Percentiles rank a stretch among this genome's conserved stretches.
phyloP scores from a whole-genome alignment of 2,888 invertebrate genomes.

The Torymus texanus region DNA sequence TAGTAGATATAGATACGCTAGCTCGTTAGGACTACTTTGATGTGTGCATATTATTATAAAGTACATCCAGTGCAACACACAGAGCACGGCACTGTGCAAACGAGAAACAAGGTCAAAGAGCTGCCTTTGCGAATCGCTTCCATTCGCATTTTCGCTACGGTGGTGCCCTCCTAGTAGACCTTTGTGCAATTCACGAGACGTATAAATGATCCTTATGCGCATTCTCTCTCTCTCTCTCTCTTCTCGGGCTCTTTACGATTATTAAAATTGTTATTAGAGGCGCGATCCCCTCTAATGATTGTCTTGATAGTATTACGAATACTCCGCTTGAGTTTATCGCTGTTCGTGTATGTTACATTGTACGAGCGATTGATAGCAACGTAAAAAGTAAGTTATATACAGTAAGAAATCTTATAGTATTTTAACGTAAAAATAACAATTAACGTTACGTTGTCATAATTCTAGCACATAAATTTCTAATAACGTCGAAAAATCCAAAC shows the following conservation, averaged over 20 bases:
- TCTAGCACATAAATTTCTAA: too few relatives aligned
- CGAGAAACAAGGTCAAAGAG: slow-evolving; percentile 28
- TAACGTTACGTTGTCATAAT: too few relatives aligned
- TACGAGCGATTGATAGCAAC: too few relatives aligned
- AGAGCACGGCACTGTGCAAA: neutral
- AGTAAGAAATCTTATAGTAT: neutral
- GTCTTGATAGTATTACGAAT: neutral
- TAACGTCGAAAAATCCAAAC: too few relatives aligned
- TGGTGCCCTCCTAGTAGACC: neutral
- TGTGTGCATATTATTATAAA: slow-evolving; percentile 15
- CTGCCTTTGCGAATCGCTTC: slow-evolving; percentile 21
- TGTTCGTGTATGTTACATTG: too few relatives aligned
- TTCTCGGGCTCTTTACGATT: neutral
- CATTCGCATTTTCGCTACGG: slow-evolving; percentile 17
- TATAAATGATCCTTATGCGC: slow-evolving; percentile 3
- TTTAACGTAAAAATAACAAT: too few relatives aligned
- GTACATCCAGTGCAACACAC: neutral
- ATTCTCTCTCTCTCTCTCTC: neutral
- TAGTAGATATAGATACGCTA: neutral
- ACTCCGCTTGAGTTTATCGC: neutral
- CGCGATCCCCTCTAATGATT: neutral
- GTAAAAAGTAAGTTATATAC: too few relatives aligned
- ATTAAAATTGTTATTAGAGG: slow-evolving; percentile 22
- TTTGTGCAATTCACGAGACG: slow-evolving; percentile 22
- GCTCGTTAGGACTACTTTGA: slow-evolving; percentile 31